A percentile compares a stretch with the other conserved stretches of the same genome.
phyloP scores from a whole-genome alignment of 2,888 invertebrate genomes.

The Epirrita christyi region DNA sequence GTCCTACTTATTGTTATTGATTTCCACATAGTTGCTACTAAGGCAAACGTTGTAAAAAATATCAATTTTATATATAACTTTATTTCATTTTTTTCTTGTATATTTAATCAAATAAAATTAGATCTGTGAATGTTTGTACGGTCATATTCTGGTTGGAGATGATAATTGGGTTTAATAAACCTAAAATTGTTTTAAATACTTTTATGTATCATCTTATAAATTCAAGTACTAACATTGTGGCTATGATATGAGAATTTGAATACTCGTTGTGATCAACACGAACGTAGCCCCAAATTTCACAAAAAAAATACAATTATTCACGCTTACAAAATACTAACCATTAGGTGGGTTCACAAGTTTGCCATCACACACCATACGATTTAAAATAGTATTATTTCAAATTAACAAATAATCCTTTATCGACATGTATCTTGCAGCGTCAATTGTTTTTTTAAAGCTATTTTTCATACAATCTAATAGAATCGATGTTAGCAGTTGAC shows the following conservation, averaged over 20 bases:
- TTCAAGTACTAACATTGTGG: constrained; percentile 46
- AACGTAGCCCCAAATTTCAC: constrained; percentile 33
- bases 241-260: constrained; percentile 50
- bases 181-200: constrained; percentile 49
- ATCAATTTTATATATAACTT: constrained; percentile 73
- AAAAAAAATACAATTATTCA: not conserved
- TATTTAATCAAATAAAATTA: constrained; percentile 76
- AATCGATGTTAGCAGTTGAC: not conserved
- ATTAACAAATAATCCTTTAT: not conserved
- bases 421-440: not conserved
- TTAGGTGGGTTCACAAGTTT: not conserved
- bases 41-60: constrained; percentile 49
- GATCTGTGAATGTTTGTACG: constrained; percentile 63
- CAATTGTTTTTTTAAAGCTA: not conserved
- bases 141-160: constrained; percentile 28
- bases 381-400: too few relatives aligned
- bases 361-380: not conserved
- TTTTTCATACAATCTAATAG: too few relatives aligned
- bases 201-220: constrained; percentile 42
- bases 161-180: constrained; percentile 50
- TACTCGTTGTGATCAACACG: constrained; percentile 36
- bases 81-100: constrained; percentile 79
- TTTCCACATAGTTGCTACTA: constrained; percentile 52
- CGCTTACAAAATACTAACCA: not conserved
- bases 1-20: constrained; percentile 68